phyloP scores from a whole-genome alignment of 2,888 invertebrate species.

The Gisinianus flammeolus region DNA sequence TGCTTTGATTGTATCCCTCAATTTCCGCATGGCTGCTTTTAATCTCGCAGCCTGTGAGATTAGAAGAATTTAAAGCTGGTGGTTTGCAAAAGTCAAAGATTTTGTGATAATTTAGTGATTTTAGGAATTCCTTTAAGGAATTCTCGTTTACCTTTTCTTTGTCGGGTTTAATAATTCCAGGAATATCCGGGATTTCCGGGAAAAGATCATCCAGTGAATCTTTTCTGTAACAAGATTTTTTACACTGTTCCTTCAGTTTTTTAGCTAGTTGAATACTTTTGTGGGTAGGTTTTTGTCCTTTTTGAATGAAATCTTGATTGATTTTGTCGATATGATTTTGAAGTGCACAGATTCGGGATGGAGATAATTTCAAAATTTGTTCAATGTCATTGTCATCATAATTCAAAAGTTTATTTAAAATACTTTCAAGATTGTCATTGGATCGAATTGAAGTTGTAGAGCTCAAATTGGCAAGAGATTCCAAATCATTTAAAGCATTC shows the following conservation, averaged over 20 bases:
- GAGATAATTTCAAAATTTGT: constrained; percentile 19
- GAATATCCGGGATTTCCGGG: constrained; percentile 8
- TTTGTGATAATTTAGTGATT: too few relatives aligned
- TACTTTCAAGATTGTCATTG: background rate
- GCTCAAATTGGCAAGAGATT: constrained; percentile 6
- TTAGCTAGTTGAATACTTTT: background rate
- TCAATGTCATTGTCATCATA: background rate
- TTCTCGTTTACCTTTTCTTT: constrained; percentile 34
- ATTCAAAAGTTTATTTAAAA: constrained; percentile 1
- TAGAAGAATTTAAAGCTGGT: background rate
- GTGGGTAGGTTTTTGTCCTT: background rate
- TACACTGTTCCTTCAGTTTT: constrained; percentile 5
- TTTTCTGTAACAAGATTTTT: background rate
- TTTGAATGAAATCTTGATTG: background rate
- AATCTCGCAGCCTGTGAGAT: background rate
- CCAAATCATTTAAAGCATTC: constrained; percentile 14
- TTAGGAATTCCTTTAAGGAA: too few relatives aligned
- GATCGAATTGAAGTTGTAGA: background rate
- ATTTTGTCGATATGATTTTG: constrained; percentile 3
- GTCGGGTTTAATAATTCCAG: constrained; percentile 21
- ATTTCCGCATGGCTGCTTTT: constrained; percentile 14
- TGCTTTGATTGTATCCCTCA: constrained; percentile 14
- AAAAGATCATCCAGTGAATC: constrained; percentile 23
- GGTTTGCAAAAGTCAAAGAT: too few relatives aligned
- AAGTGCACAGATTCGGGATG: constrained; percentile 14